Evolutionary conservation across 2,113 vertebrate species (phyloP).

Genomic region (Dolichallabes microphthalmus): DNA sequence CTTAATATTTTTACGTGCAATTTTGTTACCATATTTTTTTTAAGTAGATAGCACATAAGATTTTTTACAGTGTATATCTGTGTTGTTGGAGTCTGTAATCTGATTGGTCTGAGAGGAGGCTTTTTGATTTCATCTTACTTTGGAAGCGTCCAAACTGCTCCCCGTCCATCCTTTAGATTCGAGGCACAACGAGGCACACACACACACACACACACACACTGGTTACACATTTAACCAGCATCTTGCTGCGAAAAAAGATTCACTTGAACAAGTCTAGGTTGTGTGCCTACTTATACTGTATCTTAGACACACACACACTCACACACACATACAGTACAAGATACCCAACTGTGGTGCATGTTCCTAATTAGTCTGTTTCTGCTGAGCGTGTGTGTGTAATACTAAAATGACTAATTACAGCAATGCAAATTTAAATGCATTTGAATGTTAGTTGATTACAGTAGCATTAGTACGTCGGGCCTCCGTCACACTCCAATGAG

Average conservation of each 20-base stretch:
- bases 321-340: constrained; percentile 13
- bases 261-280: constrained; percentile 6
- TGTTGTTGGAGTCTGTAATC: too few species aligned
- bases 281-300: background rate
- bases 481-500: too few species aligned
- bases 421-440: too few species aligned
- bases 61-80: too few species aligned
- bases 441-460: too few species aligned
- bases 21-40: too few species aligned
- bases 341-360: background rate
- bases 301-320: background rate
- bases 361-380: background rate
- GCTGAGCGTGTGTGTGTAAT: background rate
- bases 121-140: too few species aligned
- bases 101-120: too few species aligned
- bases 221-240: background rate
- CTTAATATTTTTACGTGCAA: too few species aligned
- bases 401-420: too few species aligned
- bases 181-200: background rate
- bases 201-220: constrained; percentile 16
- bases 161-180: background rate
- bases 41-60: too few species aligned
- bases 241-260: background rate
- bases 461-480: too few species aligned
- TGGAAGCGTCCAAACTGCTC: background rate